Evolutionary conservation across 1,140 invertebrate species (phyloP).

Genomic region (Zaprionus ghesquierei): DNA sequence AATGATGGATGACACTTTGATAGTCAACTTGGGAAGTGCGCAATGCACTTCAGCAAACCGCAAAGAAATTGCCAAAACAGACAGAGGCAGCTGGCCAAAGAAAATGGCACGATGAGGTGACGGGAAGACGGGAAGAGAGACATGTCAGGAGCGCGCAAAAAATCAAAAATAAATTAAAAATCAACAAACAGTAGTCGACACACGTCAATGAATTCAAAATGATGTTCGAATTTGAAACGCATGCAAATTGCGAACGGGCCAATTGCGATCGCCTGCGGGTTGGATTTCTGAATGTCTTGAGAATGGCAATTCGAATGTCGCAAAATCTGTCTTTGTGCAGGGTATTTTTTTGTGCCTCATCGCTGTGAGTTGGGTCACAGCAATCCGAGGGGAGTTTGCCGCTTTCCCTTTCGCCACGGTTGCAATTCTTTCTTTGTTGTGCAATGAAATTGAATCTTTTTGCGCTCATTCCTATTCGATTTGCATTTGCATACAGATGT

Average conservation of each 20-base stretch:
- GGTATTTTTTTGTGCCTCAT: conserved; percentile 42
- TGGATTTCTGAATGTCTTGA: not conserved
- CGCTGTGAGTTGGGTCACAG: not conserved
- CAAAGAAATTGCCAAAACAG: conserved; percentile 60
- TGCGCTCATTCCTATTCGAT: conserved; percentile 30
- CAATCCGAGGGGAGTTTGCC: not conserved
- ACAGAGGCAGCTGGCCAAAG: conserved; percentile 26
- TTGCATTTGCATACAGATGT: conserved; percentile 69
- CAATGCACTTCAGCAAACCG: conserved; percentile 66
- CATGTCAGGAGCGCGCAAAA: conserved; percentile 50
- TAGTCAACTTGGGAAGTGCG: conserved; percentile 41
- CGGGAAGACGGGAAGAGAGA: not conserved
- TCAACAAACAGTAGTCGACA: conserved; percentile 74
- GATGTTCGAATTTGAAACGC: conserved; percentile 44
- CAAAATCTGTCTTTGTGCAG: conserved; percentile 45
- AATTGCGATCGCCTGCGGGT: conserved; percentile 34
- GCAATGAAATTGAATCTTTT: conserved; percentile 69
- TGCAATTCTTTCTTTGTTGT: conserved; percentile 66
- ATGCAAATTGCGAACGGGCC: conserved; percentile 63
- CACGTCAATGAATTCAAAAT: conserved; percentile 72
- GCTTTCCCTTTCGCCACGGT: conserved; percentile 62
- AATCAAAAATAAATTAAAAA: conserved; percentile 79
- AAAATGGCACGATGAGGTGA: not conserved
- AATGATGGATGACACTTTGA: conserved; percentile 79
- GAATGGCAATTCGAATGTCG: conserved; percentile 58